Evolutionary conservation across 2,113 vertebrate genomes (phyloP).

Genomic region (Parotia lawesii): DNA sequence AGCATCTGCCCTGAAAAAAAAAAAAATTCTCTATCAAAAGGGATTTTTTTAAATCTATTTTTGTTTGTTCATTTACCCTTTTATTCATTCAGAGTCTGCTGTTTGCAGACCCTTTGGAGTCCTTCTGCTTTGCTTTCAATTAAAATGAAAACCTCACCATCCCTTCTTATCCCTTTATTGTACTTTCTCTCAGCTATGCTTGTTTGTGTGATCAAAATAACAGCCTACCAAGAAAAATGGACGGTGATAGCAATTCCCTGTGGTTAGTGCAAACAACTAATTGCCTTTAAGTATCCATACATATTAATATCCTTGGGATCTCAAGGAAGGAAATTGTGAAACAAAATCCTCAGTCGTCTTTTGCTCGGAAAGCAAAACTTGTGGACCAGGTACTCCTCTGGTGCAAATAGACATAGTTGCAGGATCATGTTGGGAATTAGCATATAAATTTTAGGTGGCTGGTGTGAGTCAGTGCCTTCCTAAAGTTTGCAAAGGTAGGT

Average conservation of each 20-base stretch:
- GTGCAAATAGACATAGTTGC: neutral
- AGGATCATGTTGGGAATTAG: neutral
- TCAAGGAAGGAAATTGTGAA: neutral
- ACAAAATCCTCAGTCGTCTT: neutral
- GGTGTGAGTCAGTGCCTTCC: neutral
- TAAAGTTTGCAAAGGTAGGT: neutral
- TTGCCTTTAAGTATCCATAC: neutral
- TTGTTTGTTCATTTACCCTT: neutral
- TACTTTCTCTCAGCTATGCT: neutral
- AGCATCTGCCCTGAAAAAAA: neutral
- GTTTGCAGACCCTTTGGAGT: neutral
- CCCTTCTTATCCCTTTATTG: neutral
- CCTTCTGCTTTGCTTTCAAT: neutral
- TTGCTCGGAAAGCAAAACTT: neutral
- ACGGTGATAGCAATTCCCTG: neutral
- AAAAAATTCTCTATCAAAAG: neutral
- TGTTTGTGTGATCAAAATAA: neutral
- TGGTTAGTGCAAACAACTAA: neutral
- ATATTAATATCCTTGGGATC: neutral
- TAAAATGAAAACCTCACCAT: neutral
- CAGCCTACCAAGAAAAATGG: neutral
- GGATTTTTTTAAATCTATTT: fast-evolving
- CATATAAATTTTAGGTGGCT: neutral
- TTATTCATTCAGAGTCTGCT: neutral
- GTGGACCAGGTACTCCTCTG: neutral